These are phyloP conservation scores for Liodrosophila aerea DNA, from an alignment of 2,888 invertebrate species.

Conservation along the genomic window DNA sequence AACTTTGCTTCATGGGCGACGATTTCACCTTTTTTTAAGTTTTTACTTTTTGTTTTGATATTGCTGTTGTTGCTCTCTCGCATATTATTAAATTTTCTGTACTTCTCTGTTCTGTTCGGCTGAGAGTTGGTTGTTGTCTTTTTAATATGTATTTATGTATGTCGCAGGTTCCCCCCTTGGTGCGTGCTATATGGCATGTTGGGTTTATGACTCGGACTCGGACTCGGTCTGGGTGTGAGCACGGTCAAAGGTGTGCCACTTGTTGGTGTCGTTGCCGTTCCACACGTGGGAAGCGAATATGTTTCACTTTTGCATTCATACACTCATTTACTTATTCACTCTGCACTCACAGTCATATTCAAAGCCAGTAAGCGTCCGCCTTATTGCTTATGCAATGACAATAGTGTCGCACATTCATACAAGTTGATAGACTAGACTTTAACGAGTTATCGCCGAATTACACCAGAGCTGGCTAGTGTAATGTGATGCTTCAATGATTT, in stretches of 20 bases:
- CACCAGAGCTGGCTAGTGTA: constrained; percentile 42
- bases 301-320: constrained; percentile 15
- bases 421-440: constrained; percentile 18
- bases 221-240: constrained; percentile 29
- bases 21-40: constrained; percentile 32
- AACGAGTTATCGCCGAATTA: constrained; percentile 52
- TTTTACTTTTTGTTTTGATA: constrained; percentile 12
- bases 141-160: constrained; percentile 59
- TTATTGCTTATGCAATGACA: constrained; percentile 28
- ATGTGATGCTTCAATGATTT: constrained; percentile 69
- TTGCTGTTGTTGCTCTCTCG: constrained; percentile 52
- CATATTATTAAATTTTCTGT: constrained; percentile 67
- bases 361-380: constrained; percentile 54
- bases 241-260: constrained; percentile 62
- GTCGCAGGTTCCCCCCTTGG: constrained; percentile 45
- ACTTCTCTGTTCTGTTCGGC: constrained; percentile 5
- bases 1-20: constrained; percentile 58
- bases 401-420: constrained; percentile 6
- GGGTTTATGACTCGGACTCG: constrained; percentile 27
- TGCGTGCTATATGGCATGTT: constrained; percentile 64
- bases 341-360: neutral
- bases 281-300: constrained; percentile 60
- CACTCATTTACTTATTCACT: neutral
- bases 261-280: constrained; percentile 50
- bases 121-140: constrained; percentile 16